These are phyloP conservation scores for Formica selysi DNA, from an alignment of 1,140 invertebrate genomes.

Conservation along the genomic window DNA sequence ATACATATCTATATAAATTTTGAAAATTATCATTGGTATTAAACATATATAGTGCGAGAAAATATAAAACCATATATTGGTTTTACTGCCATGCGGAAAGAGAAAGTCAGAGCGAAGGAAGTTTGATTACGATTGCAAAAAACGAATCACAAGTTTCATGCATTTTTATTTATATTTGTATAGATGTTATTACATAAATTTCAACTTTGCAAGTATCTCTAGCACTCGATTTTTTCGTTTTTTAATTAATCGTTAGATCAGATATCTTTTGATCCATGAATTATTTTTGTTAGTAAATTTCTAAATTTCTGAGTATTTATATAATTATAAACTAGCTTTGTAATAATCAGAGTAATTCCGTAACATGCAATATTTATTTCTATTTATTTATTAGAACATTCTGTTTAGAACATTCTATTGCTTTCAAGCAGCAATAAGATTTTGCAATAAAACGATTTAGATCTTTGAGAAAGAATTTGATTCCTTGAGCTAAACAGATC, in stretches of 20 bases:
- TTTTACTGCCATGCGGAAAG: not conserved
- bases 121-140: slow-evolving; percentile 50
- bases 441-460: not conserved
- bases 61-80: slow-evolving; percentile 14
- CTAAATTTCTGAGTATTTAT: slow-evolving; percentile 15
- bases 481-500: not conserved
- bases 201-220: not conserved
- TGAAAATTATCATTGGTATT: not conserved
- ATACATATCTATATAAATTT: not conserved
- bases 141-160: slow-evolving; percentile 1
- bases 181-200: slow-evolving; percentile 14
- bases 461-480: not conserved
- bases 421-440: not conserved
- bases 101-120: slow-evolving; percentile 30
- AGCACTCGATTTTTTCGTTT: slow-evolving; percentile 21
- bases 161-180: slow-evolving; percentile 12
- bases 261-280: slow-evolving; percentile 23
- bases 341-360: not conserved
- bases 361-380: slow-evolving; percentile 7
- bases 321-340: not conserved
- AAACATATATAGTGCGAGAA: slow-evolving; percentile 3
- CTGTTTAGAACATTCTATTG: not conserved
- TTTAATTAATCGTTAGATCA: not conserved
- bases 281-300: slow-evolving; percentile 16
- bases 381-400: not conserved